These are phyloP conservation scores for Nannospalax galili DNA, from an alignment of 2,113 vertebrate species.

Conservation along the genomic window DNA sequence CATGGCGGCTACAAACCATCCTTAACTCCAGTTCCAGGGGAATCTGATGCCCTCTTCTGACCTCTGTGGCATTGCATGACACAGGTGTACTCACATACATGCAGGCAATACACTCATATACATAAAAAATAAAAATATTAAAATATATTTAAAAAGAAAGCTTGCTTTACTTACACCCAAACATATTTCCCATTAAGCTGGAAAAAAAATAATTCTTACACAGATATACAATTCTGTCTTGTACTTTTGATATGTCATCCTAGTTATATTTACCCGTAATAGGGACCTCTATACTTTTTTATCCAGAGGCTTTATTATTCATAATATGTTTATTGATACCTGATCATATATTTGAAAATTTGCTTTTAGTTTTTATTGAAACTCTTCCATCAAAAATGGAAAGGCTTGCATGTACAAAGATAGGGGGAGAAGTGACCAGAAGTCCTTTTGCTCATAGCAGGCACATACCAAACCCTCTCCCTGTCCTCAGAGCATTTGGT, in stretches of 20 bases:
- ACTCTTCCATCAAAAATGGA: neutral
- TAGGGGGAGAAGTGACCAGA: neutral
- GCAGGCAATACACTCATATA: too few relatives aligned
- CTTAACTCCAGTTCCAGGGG: too few relatives aligned
- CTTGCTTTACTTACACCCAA: neutral
- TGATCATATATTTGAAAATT: neutral
- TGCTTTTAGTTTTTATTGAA: conserved; percentile 25
- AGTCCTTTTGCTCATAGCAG: conserved; percentile 29
- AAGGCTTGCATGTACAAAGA: neutral
- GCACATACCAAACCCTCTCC: neutral
- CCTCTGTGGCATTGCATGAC: too few relatives aligned
- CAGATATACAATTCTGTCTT: neutral
- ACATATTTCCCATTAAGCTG: neutral
- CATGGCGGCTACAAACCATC: too few relatives aligned
- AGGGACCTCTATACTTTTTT: neutral
- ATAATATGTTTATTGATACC: neutral
- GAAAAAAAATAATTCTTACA: conserved; percentile 6
- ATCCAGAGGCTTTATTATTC: neutral
- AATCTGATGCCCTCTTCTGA: too few relatives aligned
- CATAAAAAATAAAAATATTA: too few relatives aligned
- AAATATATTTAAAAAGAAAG: too few relatives aligned
- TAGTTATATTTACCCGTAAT: neutral
- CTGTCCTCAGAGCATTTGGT: neutral
- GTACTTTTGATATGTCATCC: neutral
- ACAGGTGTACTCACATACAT: too few relatives aligned